Conservation (phyloP, 2,113 vertebrate species). For the Gila orcuttii region DNA sequence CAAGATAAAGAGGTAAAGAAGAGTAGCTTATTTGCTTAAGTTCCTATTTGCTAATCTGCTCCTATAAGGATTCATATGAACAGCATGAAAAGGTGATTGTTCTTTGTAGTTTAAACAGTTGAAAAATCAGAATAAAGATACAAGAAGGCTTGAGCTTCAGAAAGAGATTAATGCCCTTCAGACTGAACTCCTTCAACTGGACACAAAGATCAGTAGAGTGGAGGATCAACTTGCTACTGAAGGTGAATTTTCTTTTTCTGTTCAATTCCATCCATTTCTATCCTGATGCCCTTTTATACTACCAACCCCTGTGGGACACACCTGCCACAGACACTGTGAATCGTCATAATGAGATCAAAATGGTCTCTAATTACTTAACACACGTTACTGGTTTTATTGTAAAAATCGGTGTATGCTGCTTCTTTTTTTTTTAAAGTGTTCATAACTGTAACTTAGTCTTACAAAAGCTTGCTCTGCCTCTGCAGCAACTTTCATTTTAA, state of each 20-base stretch:
- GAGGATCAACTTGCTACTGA: slow-evolving; percentile 77
- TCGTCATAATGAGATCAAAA: neutral
- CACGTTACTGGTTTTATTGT: too few relatives aligned
- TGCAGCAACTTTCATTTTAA: too few relatives aligned
- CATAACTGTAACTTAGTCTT: too few relatives aligned
- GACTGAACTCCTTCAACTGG: slow-evolving; percentile 79
- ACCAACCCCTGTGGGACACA: neutral
- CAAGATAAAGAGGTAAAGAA: slow-evolving; percentile 75
- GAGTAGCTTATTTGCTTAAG: neutral
- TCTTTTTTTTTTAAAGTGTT: too few relatives aligned
- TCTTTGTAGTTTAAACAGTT: slow-evolving; percentile 64
- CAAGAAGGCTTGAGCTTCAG: slow-evolving; percentile 73
- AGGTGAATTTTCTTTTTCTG: slow-evolving; percentile 67
- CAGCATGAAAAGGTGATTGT: neutral
- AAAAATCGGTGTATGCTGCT: too few relatives aligned
- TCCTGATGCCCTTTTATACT: neutral
- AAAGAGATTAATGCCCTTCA: slow-evolving; percentile 72
- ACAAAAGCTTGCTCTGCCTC: too few relatives aligned
- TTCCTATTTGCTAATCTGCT: neutral
- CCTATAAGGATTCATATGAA: neutral
- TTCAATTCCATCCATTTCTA: neutral
- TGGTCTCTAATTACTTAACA: neutral
- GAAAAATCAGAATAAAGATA: slow-evolving; percentile 68
- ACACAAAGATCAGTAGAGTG: slow-evolving; percentile 76
- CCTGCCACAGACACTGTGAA: too few relatives aligned